Percentiles rank a stretch among this genome's conserved stretches.
phyloP scores from a whole-genome alignment of 2,113 vertebrate genomes.

The Choloepus hoffmanni region DNA sequence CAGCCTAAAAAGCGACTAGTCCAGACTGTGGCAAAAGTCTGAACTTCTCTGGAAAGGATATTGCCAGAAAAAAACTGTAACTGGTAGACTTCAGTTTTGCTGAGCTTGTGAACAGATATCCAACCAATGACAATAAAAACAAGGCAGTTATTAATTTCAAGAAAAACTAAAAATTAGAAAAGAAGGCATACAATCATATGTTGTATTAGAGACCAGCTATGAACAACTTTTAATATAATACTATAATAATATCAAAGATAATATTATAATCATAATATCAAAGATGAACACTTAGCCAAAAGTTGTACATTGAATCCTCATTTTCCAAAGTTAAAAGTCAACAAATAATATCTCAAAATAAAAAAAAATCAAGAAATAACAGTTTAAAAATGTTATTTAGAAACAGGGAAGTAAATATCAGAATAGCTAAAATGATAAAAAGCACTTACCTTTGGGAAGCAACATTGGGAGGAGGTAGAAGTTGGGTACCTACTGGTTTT shows the following conservation, averaged over 20 bases:
- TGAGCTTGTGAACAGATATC: neutral
- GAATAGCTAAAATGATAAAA: conserved; percentile 38
- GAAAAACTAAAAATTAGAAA: conserved; percentile 4
- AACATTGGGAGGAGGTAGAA: neutral
- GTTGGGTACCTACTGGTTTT: neutral
- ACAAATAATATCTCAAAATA: neutral
- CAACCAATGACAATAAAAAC: neutral
- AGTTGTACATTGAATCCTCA: neutral
- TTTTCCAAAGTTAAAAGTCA: conserved; percentile 13
- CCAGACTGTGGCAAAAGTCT: neutral
- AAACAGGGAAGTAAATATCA: neutral
- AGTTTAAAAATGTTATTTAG: conserved; percentile 35
- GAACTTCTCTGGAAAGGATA: neutral
- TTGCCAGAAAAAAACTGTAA: neutral
- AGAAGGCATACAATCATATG: neutral
- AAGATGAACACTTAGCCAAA: neutral
- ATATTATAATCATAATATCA: neutral
- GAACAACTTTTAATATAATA: neutral
- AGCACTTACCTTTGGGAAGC: neutral
- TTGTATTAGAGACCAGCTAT: neutral
- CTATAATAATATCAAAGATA: too few relatives aligned
- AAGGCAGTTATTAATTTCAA: conserved; percentile 40
- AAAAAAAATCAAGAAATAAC: neutral
- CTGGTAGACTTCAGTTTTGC: neutral
- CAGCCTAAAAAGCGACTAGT: neutral